Percentiles rank a stretch among this genome's conserved stretches.
Evolutionary conservation across 2,797 vertebrate species (phyloP).

Genomic region (Neomorphus geoffroyi): DNA sequence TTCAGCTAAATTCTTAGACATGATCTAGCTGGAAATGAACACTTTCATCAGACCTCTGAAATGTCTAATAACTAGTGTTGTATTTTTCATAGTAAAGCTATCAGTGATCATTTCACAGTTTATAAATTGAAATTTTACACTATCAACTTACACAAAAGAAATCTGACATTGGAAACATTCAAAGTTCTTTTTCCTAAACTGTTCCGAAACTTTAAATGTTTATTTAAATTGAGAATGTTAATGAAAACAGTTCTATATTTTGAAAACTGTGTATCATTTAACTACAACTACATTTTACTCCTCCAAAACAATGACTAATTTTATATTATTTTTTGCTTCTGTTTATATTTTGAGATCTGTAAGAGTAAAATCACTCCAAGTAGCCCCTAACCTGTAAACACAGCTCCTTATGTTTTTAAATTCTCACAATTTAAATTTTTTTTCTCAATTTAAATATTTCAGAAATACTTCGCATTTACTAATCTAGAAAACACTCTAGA

Average conservation of each 20-base stretch:
- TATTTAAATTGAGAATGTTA: conserved; percentile 47
- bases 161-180: conserved; percentile 4
- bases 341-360: not conserved
- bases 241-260: conserved; percentile 32
- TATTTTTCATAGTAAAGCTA: conserved; percentile 49
- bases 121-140: conserved; percentile 49
- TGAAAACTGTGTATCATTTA: conserved; percentile 4
- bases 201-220: conserved; percentile 2
- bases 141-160: conserved; percentile 41
- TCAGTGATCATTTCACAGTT: conserved; percentile 50
- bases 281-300: not conserved
- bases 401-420: not conserved
- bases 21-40: conserved; percentile 62
- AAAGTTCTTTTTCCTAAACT: not conserved
- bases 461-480: not conserved
- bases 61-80: conserved; percentile 21
- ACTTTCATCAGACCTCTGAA: conserved; percentile 35
- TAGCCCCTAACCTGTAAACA: not conserved
- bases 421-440: not conserved
- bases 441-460: not conserved
- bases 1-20: conserved; percentile 71
- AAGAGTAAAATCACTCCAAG: not conserved
- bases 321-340: not conserved
- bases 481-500: not conserved
- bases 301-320: conserved; percentile 3